Conservation (phyloP, 2,113 vertebrate species). For the Tamias sibiricus region DNA sequence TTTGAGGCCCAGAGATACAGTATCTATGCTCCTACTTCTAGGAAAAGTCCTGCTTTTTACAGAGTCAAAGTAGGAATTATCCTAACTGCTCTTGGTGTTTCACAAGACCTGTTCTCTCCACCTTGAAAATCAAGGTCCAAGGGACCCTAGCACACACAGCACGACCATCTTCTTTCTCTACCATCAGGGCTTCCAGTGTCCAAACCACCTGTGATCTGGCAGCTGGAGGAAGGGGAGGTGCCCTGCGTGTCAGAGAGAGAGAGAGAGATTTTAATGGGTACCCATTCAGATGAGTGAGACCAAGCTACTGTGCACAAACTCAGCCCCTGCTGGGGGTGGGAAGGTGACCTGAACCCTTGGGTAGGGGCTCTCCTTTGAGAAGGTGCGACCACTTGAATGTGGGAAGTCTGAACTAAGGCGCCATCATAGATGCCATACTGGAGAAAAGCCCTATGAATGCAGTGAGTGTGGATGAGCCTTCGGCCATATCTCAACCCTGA, state of each 20-base stretch:
- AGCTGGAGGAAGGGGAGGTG: slow-evolving; percentile 47
- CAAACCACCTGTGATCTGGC: slow-evolving; percentile 55
- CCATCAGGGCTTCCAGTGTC: slow-evolving; percentile 34
- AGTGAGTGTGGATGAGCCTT: slow-evolving; percentile 41
- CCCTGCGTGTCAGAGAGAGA: not conserved
- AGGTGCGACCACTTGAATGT: not conserved
- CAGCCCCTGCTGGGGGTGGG: not conserved
- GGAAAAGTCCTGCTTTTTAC: not conserved
- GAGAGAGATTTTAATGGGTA: not conserved
- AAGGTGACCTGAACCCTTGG: not conserved
- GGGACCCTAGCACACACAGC: not conserved
- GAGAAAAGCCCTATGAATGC: slow-evolving; percentile 69
- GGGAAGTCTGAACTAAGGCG: slow-evolving; percentile 48
- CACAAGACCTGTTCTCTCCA: not conserved
- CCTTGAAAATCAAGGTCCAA: not conserved
- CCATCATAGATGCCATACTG: slow-evolving; percentile 64
- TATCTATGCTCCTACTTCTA: not conserved
- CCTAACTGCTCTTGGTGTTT: not conserved
- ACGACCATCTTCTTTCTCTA: slow-evolving; percentile 40
- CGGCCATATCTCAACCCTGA: slow-evolving; percentile 48
- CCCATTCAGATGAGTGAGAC: slow-evolving; percentile 10
- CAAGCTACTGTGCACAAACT: not conserved
- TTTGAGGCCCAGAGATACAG: not conserved
- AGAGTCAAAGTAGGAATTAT: not conserved
- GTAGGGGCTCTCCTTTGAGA: not conserved